These are phyloP conservation scores for Brachypalpus laphriformis DNA, from an alignment of 2,888 invertebrate genomes.

Conservation along the genomic window DNA sequence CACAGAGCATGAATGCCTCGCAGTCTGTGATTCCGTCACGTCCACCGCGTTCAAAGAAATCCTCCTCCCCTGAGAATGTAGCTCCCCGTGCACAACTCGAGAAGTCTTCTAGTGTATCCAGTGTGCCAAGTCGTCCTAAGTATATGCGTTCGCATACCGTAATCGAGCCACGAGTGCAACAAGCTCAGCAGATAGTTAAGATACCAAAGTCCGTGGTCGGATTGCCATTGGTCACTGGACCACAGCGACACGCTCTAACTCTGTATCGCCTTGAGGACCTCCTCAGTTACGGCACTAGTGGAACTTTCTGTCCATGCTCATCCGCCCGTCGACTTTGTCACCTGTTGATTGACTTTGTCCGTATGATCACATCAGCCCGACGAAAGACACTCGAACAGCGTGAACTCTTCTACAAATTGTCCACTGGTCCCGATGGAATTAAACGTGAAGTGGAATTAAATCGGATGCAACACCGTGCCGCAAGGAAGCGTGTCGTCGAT, in stretches of 20 bases:
- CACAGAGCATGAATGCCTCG: slow-evolving; percentile 62
- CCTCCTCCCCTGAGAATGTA: slow-evolving; percentile 74
- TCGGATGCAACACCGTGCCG: slow-evolving; percentile 86
- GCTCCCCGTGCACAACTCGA: slow-evolving; percentile 47
- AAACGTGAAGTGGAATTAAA: slow-evolving; percentile 85
- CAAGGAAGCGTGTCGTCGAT: slow-evolving; percentile 88
- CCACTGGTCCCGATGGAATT: slow-evolving; percentile 84
- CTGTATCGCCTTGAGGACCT: slow-evolving; percentile 90
- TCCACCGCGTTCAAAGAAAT: slow-evolving; percentile 78
- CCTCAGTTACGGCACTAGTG: slow-evolving; percentile 87
- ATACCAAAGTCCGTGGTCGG: slow-evolving; percentile 84
- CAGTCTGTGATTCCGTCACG: slow-evolving; percentile 75
- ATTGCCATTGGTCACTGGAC: slow-evolving; percentile 88
- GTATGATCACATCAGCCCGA: slow-evolving; percentile 91
- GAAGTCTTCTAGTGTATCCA: slow-evolving; percentile 74
- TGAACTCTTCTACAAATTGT: slow-evolving; percentile 88
- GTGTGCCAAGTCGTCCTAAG: slow-evolving; percentile 81
- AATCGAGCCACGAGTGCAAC: slow-evolving; percentile 81
- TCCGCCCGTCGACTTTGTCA: slow-evolving; percentile 88
- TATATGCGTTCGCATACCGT: slow-evolving; percentile 83
- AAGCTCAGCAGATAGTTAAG: slow-evolving; percentile 76
- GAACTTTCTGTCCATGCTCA: slow-evolving; percentile 85
- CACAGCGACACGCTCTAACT: slow-evolving; percentile 90
- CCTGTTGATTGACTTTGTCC: slow-evolving; percentile 90
- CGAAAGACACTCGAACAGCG: slow-evolving; percentile 91